Evolutionary conservation across 2,113 vertebrate genomes (phyloP).

Genomic region (human (Homo sapiens)): GRCh38 chr6:112614001-112614500

Average conservation of each 20-base stretch:
- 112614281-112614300: background rate
- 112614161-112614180: background rate
- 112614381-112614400: background rate
- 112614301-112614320: background rate
- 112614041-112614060: background rate
- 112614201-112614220: background rate
- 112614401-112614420: background rate
- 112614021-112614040: background rate
- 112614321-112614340: background rate
- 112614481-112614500: background rate
- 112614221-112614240: background rate
- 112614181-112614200: background rate
- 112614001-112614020: background rate
- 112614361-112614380: background rate
- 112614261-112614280: background rate
- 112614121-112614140: background rate
- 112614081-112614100: background rate
- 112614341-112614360: background rate
- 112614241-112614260: background rate
- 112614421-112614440: background rate
- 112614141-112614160: background rate
- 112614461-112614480: background rate
- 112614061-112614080: background rate
- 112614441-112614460: background rate
- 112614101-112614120: background rate